These are phyloP conservation scores for Liasis olivaceus DNA, from an alignment of 2,797 vertebrate genomes.

Conservation along the genomic window DNA sequence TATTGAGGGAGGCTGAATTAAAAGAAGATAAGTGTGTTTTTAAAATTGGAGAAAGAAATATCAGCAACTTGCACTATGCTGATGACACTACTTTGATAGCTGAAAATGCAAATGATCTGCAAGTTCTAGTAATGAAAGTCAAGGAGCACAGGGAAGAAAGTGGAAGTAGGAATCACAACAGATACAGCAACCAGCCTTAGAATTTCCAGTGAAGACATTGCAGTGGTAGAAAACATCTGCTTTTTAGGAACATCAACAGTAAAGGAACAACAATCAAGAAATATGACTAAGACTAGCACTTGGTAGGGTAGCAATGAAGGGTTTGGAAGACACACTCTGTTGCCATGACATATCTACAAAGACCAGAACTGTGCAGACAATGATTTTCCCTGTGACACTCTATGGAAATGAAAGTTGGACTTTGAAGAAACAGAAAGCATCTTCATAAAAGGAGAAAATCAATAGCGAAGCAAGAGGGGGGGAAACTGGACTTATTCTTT, in stretches of 20 bases:
- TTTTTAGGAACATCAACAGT: neutral
- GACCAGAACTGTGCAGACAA: neutral
- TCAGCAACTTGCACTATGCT: neutral
- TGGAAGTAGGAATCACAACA: neutral
- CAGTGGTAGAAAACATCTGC: neutral
- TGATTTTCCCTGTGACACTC: neutral
- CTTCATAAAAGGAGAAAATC: too few species aligned
- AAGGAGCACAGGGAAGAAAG: neutral
- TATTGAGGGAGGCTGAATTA: neutral
- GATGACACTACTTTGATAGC: neutral
- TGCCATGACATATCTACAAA: neutral
- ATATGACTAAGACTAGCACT: neutral
- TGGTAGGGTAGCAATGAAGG: neutral
- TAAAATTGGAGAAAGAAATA: neutral
- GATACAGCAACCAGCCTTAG: neutral
- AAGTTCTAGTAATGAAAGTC: neutral
- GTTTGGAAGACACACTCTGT: neutral
- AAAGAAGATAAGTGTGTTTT: neutral
- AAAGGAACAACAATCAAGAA: neutral
- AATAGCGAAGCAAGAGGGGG: too few species aligned
- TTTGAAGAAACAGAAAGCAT: too few species aligned
- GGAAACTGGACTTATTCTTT: too few species aligned
- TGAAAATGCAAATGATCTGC: neutral
- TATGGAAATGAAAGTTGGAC: too few species aligned
- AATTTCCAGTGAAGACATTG: neutral